Percentiles rank a stretch among this genome's conserved stretches.
phyloP scores from a whole-genome alignment of 2,113 vertebrate species.

The Oenanthe melanoleuca region DNA sequence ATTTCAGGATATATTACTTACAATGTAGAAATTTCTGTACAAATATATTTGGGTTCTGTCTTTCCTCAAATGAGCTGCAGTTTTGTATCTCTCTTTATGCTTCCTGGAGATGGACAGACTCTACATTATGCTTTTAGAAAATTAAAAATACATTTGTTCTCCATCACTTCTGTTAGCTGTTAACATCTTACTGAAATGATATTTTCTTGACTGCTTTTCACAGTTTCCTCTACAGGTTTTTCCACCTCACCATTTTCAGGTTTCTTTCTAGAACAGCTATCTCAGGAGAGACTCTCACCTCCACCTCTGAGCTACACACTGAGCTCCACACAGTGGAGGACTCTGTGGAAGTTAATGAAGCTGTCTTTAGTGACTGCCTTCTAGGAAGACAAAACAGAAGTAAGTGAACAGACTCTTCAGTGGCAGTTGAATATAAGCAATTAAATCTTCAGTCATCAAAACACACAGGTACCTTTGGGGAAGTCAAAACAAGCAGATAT shows the following conservation, averaged over 20 bases:
- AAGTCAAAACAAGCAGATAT: neutral
- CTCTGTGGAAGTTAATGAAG: neutral
- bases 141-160: neutral
- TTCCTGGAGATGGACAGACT: neutral
- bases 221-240: neutral
- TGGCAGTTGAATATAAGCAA: neutral
- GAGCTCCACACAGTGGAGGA: neutral
- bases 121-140: neutral
- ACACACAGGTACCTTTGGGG: neutral
- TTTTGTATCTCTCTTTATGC: neutral
- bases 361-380: neutral
- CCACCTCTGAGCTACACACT: neutral
- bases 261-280: neutral
- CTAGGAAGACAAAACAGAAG: neutral
- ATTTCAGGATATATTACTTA: neutral
- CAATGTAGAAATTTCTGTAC: neutral
- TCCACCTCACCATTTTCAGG: neutral
- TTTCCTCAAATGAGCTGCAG: neutral
- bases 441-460: neutral
- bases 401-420: neutral
- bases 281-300: neutral
- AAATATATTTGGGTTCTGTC: neutral
- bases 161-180: neutral
- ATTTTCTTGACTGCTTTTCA: neutral
- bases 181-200: neutral